A percentile compares a stretch with the other conserved stretches of the same genome.
Conservation (phyloP, 2,888 invertebrate species). For the Andrena minutula region DNA sequence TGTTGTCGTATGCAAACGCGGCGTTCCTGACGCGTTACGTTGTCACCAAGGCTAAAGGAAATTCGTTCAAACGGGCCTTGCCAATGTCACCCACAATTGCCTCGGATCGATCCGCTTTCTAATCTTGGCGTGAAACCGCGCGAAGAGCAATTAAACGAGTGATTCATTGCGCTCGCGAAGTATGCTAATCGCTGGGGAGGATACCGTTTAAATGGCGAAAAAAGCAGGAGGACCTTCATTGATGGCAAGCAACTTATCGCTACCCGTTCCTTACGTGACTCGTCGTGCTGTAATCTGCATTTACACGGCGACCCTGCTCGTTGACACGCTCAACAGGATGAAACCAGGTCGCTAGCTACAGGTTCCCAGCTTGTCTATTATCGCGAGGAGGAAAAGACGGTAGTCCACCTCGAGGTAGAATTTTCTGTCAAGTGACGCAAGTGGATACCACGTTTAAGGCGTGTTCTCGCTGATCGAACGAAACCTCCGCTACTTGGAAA, state of each 20-base stretch:
- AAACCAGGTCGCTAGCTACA: constrained; percentile 44
- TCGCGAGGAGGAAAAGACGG: constrained; percentile 18
- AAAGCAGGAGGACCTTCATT: constrained; percentile 27
- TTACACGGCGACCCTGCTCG: constrained; percentile 35
- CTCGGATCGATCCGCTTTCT: constrained; percentile 4
- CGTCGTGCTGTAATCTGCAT: constrained; percentile 28
- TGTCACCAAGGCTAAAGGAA: constrained; percentile 7
- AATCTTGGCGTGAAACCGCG: constrained; percentile 1
- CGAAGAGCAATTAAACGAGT: neutral
- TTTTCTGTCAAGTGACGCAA: constrained; percentile 14
- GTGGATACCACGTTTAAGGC: constrained; percentile 8
- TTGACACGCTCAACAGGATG: constrained; percentile 30
- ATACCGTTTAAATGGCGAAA: constrained; percentile 10
- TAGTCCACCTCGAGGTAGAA: constrained; percentile 27
- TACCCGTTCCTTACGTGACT: constrained; percentile 39
- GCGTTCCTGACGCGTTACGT: constrained; percentile 25
- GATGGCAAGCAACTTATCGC: constrained; percentile 30
- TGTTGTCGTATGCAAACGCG: constrained; percentile 38
- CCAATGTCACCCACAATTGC: constrained; percentile 11
- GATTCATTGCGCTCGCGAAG: neutral
- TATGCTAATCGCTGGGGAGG: neutral
- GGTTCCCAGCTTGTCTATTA: constrained; percentile 39
- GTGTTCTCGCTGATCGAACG: neutral
- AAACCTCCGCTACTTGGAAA: constrained; percentile 15
- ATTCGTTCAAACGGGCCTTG: constrained; percentile 6